A percentile compares a stretch with the other conserved stretches of the same genome.
phyloP scores from a whole-genome alignment of 2,888 invertebrate species.

The Hypercompe scribonia region DNA sequence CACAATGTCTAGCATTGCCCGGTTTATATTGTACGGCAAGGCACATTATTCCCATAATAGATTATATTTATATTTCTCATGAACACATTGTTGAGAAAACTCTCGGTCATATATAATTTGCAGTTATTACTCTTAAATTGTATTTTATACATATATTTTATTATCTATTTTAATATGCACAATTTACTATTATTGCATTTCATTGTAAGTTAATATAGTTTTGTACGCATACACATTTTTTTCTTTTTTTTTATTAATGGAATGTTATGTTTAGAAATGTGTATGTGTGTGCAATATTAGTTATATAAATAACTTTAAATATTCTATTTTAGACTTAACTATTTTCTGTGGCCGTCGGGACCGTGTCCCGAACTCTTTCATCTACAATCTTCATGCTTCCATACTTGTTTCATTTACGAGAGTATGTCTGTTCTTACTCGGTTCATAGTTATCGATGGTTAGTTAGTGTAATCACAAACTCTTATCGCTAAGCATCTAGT shows the following conservation, averaged over 20 bases:
- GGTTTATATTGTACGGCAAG: constrained; percentile 51
- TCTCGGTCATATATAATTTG: constrained; percentile 77
- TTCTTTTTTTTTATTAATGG: constrained; percentile 69
- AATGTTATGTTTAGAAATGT: constrained; percentile 79
- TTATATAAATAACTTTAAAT: constrained; percentile 76
- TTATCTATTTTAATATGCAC: constrained; percentile 83
- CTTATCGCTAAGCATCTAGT: constrained; percentile 80
- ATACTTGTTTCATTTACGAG: constrained; percentile 73
- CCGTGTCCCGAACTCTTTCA: constrained; percentile 26
- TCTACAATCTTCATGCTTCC: constrained; percentile 71
- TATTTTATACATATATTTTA: constrained; percentile 85
- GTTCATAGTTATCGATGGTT: constrained; percentile 72
- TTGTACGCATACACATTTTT: constrained; percentile 85
- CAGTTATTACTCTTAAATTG: constrained; percentile 81
- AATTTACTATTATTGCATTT: constrained; percentile 83
- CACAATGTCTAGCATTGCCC: constrained; percentile 81
- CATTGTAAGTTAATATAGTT: constrained; percentile 77
- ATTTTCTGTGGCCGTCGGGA: constrained; percentile 54
- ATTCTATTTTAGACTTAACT: constrained; percentile 73
- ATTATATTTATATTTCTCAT: constrained; percentile 61
- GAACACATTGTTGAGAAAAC: constrained; percentile 73
- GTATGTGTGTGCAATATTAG: constrained; percentile 88
- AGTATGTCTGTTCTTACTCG: constrained; percentile 69
- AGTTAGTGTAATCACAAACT: constrained; percentile 84
- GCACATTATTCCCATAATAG: constrained; percentile 27